A percentile compares a stretch with the other conserved stretches of the same genome.
phyloP scores from a whole-genome alignment of 2,113 vertebrate genomes.

The Castor canadensis region DNA sequence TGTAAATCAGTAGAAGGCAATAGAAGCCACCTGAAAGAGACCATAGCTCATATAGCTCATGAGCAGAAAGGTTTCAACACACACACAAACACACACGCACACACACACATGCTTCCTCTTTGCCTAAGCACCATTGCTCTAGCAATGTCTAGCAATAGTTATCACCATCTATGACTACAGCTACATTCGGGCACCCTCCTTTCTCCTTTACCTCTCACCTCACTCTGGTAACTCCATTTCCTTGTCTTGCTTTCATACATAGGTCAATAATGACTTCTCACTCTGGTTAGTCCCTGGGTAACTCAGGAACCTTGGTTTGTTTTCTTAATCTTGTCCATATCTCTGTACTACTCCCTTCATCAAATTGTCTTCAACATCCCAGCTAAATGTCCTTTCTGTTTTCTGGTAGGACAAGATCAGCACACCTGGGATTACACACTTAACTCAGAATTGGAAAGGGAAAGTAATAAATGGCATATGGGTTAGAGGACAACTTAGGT shows the following conservation, averaged over 20 bases:
- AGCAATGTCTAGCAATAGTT: too few relatives aligned
- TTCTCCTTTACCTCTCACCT: not conserved
- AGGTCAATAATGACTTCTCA: not conserved
- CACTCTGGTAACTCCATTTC: not conserved
- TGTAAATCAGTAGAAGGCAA: not conserved
- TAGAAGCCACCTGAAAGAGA: not conserved
- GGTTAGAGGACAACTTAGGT: not conserved
- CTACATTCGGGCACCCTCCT: not conserved
- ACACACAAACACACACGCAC: not conserved
- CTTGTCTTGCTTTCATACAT: not conserved
- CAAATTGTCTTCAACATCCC: not conserved
- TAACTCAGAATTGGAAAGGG: not conserved
- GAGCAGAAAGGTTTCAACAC: not conserved
- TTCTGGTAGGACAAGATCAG: not conserved
- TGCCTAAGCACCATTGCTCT: not conserved
- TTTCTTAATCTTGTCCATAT: not conserved
- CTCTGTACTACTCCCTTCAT: not conserved
- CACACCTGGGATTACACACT: not conserved
- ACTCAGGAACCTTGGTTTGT: not conserved
- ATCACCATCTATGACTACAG: not conserved
- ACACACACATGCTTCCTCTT: not conserved
- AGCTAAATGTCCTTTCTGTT: not conserved
- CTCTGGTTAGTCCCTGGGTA: not conserved
- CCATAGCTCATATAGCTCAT: not conserved
- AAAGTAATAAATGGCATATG: not conserved